Conservation (phyloP, 2,113 vertebrate genomes). For the Verasper variegatus region DNA sequence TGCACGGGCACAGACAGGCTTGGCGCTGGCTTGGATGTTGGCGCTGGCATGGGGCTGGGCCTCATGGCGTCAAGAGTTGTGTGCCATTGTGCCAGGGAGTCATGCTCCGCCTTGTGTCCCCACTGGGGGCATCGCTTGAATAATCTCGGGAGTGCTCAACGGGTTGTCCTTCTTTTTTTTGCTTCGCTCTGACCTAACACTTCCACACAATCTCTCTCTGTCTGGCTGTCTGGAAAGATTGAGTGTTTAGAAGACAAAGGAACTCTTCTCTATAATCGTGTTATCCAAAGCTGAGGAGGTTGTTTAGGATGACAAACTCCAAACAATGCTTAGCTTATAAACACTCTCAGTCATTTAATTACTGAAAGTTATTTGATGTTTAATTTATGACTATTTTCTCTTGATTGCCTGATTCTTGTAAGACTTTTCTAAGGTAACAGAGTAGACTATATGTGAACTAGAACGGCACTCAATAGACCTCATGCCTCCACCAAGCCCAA, state of each 20-base stretch:
- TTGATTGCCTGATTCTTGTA: neutral
- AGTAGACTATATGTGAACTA: too few relatives aligned
- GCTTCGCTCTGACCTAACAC: constrained; percentile 43
- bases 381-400: neutral
- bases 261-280: constrained; percentile 58
- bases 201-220: constrained; percentile 69
- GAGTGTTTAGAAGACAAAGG: constrained; percentile 63
- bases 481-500: too few relatives aligned
- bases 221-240: constrained; percentile 66
- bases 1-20: constrained; percentile 52
- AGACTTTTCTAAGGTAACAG: too few relatives aligned
- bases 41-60: constrained; percentile 55
- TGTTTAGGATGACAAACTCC: constrained; percentile 57
- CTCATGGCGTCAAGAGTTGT: constrained; percentile 60
- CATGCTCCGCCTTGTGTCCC: constrained; percentile 69
- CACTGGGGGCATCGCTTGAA: constrained; percentile 63
- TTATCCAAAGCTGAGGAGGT: constrained; percentile 66
- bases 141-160: constrained; percentile 39
- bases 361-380: constrained; percentile 26
- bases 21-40: constrained; percentile 58
- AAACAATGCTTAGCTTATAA: constrained; percentile 57
- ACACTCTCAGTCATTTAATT: constrained; percentile 26
- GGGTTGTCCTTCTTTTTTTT: constrained; percentile 31
- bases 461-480: too few relatives aligned
- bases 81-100: constrained; percentile 70